phyloP scores from a whole-genome alignment of 2,113 vertebrate genomes.

The Catharus bicknelli region DNA sequence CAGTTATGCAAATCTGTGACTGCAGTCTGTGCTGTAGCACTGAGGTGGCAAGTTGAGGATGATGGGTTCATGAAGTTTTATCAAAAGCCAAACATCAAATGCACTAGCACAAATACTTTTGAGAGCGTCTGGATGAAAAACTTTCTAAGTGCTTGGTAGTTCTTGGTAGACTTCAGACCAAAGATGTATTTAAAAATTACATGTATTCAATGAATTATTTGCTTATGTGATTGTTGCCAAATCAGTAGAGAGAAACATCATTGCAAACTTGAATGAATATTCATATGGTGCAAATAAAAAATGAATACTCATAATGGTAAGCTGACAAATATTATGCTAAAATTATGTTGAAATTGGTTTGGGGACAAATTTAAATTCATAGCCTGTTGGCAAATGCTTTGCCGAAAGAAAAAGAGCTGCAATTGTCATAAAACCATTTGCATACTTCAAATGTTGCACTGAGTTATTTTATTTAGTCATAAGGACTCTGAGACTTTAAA shows the following conservation, averaged over 20 bases:
- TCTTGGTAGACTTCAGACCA: slow-evolving; percentile 2
- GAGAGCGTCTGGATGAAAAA: background rate
- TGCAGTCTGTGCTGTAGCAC: background rate
- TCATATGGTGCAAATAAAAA: slow-evolving; percentile 12
- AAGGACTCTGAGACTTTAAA: background rate
- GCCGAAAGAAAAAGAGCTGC: slow-evolving; percentile 9
- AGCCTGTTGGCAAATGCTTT: slow-evolving; percentile 19
- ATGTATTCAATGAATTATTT: slow-evolving; percentile 15
- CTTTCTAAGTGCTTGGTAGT: background rate
- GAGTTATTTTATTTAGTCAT: background rate
- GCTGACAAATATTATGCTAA: slow-evolving; percentile 45
- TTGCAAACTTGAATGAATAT: slow-evolving; percentile 54
- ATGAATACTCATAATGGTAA: slow-evolving; percentile 25
- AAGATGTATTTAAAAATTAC: slow-evolving; percentile 23
- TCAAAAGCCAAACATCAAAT: background rate
- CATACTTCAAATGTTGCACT: background rate
- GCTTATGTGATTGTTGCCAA: background rate
- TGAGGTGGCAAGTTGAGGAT: background rate
- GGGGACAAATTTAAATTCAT: slow-evolving; percentile 43
- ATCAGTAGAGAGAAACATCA: slow-evolving; percentile 36
- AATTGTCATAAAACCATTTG: slow-evolving; percentile 18
- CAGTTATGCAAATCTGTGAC: background rate
- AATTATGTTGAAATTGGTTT: slow-evolving; percentile 32
- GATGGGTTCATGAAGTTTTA: background rate
- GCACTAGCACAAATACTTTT: background rate